Conservation (phyloP, 2,113 vertebrate genomes). For the Scytalopus superciliaris region DNA sequence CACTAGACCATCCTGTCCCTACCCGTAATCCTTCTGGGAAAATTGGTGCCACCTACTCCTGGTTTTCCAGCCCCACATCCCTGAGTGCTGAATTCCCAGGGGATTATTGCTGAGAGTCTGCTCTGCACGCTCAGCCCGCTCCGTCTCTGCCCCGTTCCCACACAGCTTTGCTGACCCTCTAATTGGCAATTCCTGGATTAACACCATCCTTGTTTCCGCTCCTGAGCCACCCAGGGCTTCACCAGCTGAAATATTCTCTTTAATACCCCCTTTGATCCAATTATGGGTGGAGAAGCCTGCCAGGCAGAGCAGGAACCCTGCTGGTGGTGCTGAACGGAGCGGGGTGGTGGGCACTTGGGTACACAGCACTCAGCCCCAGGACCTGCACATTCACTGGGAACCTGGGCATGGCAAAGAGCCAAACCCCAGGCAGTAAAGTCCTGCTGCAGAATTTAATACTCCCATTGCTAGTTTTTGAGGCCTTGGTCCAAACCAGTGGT, state of each 20-base stretch:
- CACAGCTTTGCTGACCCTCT: not conserved
- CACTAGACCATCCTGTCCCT: not conserved
- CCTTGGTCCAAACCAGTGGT: no score
- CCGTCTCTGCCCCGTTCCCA: not conserved
- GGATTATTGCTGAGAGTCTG: not conserved
- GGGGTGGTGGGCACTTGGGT: no score
- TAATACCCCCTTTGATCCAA: not conserved
- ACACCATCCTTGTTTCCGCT: not conserved
- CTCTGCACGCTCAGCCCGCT: not conserved
- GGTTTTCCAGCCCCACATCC: not conserved
- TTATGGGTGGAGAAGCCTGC: accelerated
- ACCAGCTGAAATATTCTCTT: not conserved
- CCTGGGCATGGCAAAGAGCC: no score
- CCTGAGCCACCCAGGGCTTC: not conserved
- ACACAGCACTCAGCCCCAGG: no score
- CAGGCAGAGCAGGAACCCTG: not conserved
- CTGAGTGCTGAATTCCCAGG: not conserved
- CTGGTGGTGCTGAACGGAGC: accelerated
- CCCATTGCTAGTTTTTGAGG: no score
- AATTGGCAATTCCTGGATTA: not conserved
- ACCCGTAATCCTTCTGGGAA: accelerated
- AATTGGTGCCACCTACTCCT: not conserved
- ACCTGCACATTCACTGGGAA: no score
- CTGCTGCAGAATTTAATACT: no score
- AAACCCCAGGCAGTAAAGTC: no score